Evolutionary conservation across 2,888 invertebrate genomes (phyloP), one percentile per base, ranked within the genome.

Genomic region (Physocephala rufipes): DNA sequence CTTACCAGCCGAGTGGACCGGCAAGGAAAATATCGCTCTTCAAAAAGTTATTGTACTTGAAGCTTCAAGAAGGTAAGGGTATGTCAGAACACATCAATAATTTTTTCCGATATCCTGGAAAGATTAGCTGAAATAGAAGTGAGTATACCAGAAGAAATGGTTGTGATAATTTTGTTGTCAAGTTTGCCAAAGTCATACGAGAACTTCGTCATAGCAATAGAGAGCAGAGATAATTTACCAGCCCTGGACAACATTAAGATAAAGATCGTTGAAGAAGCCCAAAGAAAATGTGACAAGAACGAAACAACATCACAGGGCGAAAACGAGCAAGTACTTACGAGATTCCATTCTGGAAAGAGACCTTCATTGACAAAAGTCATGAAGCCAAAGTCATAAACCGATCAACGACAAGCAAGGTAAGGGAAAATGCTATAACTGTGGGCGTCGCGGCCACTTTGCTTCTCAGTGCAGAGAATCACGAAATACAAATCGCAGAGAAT

Each of bases 1-100:
- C 43, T 16, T 62, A 62, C 43, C 62, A 62, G 62, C 36, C 36
- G 7, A 15, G 19, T 62, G 62, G 62, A 16, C 62, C 62, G 15
- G 62, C 62, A 15, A 36, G 36, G 5, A 63, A 63, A 43, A 43
- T 63, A 21, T n/a, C 21, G 16, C 24, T 63, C 15, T 45, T 63
- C 24, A 43, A 43, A 43, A 43, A 36, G 21, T 24, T 63, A 63
- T 45, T 43, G 43, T 43, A 43, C 1, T 19, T 63, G 1, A 63
- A 21, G n/a, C 21, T n/a, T 4, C 21, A 19, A 16, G 63, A 63
- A 43, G 63, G 63, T 16, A 21, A 43, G 13, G 36, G 21, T 15
- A 63, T 63, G 59, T 12, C 24, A 13, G 24, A n/a, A 24, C 53
- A 53, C 21, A 53, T 53, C 12, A 24, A 53, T 53, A n/a, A 53